A percentile compares a stretch with the other conserved stretches of the same genome.
Evolutionary conservation across 2,113 vertebrate species (phyloP).

Genomic region (Euleptes europaea): DNA sequence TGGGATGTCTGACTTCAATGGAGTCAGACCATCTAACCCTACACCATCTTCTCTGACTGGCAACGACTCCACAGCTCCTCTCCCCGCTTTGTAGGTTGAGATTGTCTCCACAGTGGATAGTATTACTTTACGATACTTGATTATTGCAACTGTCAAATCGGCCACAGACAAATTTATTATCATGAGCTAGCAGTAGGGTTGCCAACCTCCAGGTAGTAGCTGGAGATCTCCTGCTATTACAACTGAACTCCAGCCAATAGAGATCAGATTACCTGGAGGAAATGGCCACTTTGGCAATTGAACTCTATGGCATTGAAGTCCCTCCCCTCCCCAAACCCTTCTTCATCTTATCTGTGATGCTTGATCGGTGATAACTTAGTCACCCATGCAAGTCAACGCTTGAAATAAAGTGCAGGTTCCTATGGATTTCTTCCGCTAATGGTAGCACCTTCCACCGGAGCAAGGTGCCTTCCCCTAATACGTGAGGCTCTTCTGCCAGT

Average conservation of each 20-base stretch:
- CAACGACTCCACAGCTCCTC: neutral
- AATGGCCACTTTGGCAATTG: too few species aligned
- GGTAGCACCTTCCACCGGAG: too few species aligned
- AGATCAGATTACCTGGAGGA: too few species aligned
- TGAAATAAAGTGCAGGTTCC: too few species aligned
- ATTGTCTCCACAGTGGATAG: neutral
- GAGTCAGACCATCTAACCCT: neutral
- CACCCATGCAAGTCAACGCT: neutral
- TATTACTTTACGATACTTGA: neutral
- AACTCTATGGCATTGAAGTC: too few species aligned
- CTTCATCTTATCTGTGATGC: neutral
- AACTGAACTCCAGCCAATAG: neutral
- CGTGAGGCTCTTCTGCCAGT: too few species aligned
- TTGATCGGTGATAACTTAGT: neutral
- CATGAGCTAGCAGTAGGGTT: neutral
- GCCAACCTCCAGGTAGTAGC: neutral
- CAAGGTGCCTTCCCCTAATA: too few species aligned
- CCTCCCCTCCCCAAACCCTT: too few species aligned
- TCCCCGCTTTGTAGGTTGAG: neutral
- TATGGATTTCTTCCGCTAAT: too few species aligned
- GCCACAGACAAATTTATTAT: neutral
- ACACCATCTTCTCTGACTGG: neutral
- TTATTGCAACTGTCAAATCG: neutral
- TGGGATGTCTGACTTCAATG: neutral
- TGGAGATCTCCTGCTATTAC: too few species aligned